These are phyloP conservation scores for Sturnus vulgaris DNA, from an alignment of 2,113 vertebrate genomes.

Conservation along the genomic window DNA sequence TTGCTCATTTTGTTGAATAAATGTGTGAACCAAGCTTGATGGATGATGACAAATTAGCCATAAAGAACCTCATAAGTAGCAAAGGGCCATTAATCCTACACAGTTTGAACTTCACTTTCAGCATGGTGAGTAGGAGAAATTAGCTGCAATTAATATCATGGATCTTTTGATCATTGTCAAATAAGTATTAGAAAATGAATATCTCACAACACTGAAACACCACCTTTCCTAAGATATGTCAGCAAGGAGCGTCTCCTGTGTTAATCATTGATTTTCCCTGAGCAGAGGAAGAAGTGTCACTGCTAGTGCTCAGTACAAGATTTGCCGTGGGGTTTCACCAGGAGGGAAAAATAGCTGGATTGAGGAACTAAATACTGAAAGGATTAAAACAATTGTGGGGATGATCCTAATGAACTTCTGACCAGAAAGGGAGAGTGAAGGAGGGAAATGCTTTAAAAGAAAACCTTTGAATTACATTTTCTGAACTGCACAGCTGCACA, in stretches of 20 bases:
- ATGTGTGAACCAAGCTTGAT: not conserved
- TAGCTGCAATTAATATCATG: not conserved
- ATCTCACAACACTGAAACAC: not conserved
- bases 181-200: not conserved
- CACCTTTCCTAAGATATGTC: not conserved
- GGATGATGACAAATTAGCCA: not conserved
- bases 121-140: not conserved
- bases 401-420: not conserved
- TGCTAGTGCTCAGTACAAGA: not conserved
- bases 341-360: not conserved
- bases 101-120: not conserved
- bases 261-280: not conserved
- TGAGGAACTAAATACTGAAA: not conserved
- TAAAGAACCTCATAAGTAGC: not conserved
- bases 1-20: not conserved
- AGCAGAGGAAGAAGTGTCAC: fast-evolving
- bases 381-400: not conserved
- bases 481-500: not conserved
- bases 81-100: not conserved
- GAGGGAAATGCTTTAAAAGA: not conserved
- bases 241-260: not conserved
- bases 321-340: not conserved
- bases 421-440: not conserved
- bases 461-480: not conserved
- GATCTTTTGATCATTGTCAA: not conserved